Evolutionary conservation across 2,113 vertebrate genomes (phyloP), one percentile per base, ranked within the genome.

Genomic region (Caretta caretta): DNA sequence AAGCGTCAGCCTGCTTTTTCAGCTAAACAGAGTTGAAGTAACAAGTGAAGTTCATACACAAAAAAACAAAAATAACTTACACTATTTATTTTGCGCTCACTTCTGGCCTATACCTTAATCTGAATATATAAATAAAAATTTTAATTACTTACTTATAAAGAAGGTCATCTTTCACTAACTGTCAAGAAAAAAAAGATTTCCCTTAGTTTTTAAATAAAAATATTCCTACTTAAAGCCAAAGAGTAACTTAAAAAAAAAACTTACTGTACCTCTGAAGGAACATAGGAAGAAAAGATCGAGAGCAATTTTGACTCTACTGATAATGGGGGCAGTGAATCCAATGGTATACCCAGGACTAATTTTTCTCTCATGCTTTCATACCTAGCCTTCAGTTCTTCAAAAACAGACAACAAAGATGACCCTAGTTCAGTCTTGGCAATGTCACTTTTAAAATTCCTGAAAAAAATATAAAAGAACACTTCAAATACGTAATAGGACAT

Each of bases 281-380:
- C 80, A 65, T 97, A 97, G 11, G 89, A 17, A 48, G 94, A 88
- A 91, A 97, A 94, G 72, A 93, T 0, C 4, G 91, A 82, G 5
- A 96, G 9, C 10, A 97, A 80, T 31, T 94, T 98, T 4, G 97
- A 90, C 57, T 98, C 96, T 35, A 98, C 29, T 14, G 97, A 95
- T 4, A 98, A 90, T 0, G 97, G 98, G 59, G 98, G 96, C 48
- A 98, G 96, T 13, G 95, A 93, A 51, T 92, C 97, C 92, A 98
- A 86, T 3, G 97, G 97, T 3, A 51, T 2, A 13, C 98, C 98
- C 46, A 5, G 87, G 25, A 78, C 53, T 54, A 98, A 84, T 88
- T 97, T 95, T 42, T n/a, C 95, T 89, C 87, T 98, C 95, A 97
- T 93, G 4, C 9, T 89, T 48, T 50, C 50, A 3, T 98, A 98